phyloP scores from a whole-genome alignment of 2,113 vertebrate species.

The Misgurnus anguillicaudatus region DNA sequence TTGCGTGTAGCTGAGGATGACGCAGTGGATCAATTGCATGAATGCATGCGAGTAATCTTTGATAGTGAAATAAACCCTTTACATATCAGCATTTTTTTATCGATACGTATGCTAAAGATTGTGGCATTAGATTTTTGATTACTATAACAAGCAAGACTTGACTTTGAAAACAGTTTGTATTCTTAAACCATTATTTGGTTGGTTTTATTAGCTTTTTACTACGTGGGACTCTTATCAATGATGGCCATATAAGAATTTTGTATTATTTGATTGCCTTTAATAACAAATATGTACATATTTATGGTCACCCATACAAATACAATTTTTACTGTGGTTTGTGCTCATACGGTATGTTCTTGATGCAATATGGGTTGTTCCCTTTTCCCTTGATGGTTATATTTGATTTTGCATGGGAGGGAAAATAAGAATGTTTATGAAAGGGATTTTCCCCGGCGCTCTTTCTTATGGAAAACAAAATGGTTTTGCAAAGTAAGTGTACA shows the following conservation, averaged over 20 bases:
- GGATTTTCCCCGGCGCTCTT: neutral
- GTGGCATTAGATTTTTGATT: constrained; percentile 26
- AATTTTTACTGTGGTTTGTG: constrained; percentile 1
- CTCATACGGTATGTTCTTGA: neutral
- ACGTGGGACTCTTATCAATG: constrained; percentile 26
- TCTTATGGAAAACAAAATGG: constrained; percentile 21
- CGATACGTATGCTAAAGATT: constrained; percentile 40
- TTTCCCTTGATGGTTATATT: neutral
- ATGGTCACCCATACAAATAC: constrained; percentile 1
- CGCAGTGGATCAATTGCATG: constrained; percentile 8
- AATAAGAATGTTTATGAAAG: constrained; percentile 21
- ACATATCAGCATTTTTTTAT: constrained; percentile 45
- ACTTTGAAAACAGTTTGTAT: constrained; percentile 13
- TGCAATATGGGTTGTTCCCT: neutral
- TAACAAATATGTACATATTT: constrained; percentile 62
- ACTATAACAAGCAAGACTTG: constrained; percentile 31
- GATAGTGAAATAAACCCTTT: constrained; percentile 45
- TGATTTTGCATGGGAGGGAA: constrained; percentile 29
- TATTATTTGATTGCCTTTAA: constrained; percentile 68
- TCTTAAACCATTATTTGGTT: neutral
- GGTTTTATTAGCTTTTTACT: constrained; percentile 28
- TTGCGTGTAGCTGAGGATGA: constrained; percentile 19
- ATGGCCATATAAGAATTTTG: constrained; percentile 55
- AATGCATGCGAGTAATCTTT: constrained; percentile 20
- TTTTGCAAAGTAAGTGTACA: neutral